Conservation (phyloP, 2,113 vertebrate genomes). For the Isurus oxyrinchus region DNA sequence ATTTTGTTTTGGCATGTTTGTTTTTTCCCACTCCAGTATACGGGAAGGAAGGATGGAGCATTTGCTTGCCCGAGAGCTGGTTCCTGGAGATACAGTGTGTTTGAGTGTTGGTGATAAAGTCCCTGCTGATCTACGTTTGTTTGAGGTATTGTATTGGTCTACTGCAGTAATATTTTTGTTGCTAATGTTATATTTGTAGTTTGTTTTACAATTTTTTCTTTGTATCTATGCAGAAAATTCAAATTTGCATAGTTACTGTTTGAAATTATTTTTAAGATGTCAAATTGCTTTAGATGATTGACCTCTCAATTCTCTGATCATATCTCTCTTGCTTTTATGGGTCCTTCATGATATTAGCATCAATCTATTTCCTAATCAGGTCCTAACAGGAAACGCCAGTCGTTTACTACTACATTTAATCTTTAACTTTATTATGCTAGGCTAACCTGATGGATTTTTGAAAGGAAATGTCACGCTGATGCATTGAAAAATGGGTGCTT, state of each 20-base stretch:
- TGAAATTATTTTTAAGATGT: neutral
- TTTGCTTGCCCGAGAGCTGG: slow-evolving; percentile 83
- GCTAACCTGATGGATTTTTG: neutral
- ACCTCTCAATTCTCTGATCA: neutral
- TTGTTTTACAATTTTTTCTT: neutral
- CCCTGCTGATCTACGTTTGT: slow-evolving; percentile 87
- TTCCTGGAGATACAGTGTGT: slow-evolving; percentile 92
- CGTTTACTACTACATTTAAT: neutral
- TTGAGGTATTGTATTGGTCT: slow-evolving; percentile 65
- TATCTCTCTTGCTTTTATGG: neutral
- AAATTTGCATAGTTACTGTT: neutral
- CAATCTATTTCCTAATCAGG: neutral
- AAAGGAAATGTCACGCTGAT: neutral
- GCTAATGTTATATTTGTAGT: neutral
- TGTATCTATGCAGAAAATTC: neutral
- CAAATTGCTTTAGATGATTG: neutral
- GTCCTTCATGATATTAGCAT: neutral
- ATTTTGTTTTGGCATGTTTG: neutral
- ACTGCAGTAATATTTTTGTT: neutral
- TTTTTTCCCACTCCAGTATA: slow-evolving; percentile 56
- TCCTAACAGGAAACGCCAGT: neutral
- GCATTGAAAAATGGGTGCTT: neutral
- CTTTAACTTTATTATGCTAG: neutral
- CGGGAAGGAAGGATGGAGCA: slow-evolving; percentile 82
- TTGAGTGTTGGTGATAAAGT: slow-evolving; percentile 89